Base-by-base conservation (phyloP, 2,888 invertebrate genomes). In the Actias luna region DNA sequence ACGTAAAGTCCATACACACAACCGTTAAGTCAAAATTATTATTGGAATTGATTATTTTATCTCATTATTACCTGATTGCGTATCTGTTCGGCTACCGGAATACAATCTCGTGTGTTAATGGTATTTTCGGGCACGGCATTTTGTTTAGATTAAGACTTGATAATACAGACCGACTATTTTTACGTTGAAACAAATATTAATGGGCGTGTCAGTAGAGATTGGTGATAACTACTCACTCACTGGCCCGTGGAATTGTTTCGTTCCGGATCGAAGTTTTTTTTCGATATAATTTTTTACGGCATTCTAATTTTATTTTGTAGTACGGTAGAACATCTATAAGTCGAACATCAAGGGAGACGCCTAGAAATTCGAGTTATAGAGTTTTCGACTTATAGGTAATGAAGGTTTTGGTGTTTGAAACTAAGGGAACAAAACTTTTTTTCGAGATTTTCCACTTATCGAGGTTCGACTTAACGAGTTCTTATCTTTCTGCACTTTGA, bases 111-210 rank as follows among this genome's bases (percentile, higher is more conserved):
- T 62, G 64, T 61, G 70, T 59, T 69, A 73, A 71, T 73, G 73
- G 71, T 46, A 52, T 22, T 52, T 55, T 67, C 64, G 63, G 73
- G 73, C 25, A 71, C 63, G 72, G 58, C 67, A 70, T 67, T 69
- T 71, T 69, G 69, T 71, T 71, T 71, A 70, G 69, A 71, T 73
- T 70, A 67, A 29, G 66, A 65, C 66, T 66, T 70, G 71, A 73
- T 73, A 65, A 67, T 59, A 52, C 59, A 59, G 46, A 46, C 46
- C 36, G 52, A 52, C 55, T 35, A 59, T 62, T 46, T 63, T 63
- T 39, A 52, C 63, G 55, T 52, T 59, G 50, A 63, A 63, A 63
- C 59, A 50, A 63, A 63, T 63, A 63, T 59, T 63, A 66, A 69
- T 64, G 62, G 64, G 58, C 35, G 39, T 39, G 63, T 64, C 61